Conservation (phyloP, 2,797 vertebrate species). For the Tachyglossus aculeatus region DNA sequence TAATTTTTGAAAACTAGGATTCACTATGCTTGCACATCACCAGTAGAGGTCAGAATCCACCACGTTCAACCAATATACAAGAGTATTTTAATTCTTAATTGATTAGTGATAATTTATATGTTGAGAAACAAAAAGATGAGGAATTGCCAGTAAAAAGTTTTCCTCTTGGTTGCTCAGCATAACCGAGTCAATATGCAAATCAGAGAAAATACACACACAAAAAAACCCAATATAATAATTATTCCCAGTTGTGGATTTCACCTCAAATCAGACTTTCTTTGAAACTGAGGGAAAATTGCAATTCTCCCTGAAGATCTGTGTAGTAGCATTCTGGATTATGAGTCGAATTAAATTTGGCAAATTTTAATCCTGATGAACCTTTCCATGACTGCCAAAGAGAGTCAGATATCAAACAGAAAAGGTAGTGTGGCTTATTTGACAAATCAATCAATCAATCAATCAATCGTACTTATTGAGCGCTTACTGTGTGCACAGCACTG, state of each 20-base stretch:
- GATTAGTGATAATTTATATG: slow-evolving; percentile 16
- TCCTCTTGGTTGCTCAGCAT: slow-evolving; percentile 48
- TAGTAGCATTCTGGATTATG: too few species aligned
- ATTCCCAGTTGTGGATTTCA: slow-evolving; percentile 81
- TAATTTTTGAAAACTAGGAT: not conserved
- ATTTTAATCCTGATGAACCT: too few species aligned
- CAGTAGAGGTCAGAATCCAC: slow-evolving; percentile 67
- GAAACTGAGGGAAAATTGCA: slow-evolving; percentile 59
- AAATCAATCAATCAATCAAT: too few species aligned
- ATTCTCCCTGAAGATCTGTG: too few species aligned
- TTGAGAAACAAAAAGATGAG: slow-evolving; percentile 30
- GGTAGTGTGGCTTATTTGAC: too few species aligned
- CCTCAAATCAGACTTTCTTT: slow-evolving; percentile 65
- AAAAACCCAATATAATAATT: slow-evolving; percentile 80
- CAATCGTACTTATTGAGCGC: too few species aligned
- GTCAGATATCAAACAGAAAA: too few species aligned
- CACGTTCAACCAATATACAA: slow-evolving; percentile 16
- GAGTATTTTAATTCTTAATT: not conserved
- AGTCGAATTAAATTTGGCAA: too few species aligned
- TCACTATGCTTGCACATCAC: slow-evolving; percentile 3
- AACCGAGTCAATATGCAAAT: slow-evolving; percentile 72
- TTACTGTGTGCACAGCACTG: too few species aligned
- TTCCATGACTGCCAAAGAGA: too few species aligned
- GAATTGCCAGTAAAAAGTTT: slow-evolving; percentile 51
- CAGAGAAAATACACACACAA: slow-evolving; percentile 65